phyloP scores from a whole-genome alignment of 2,888 invertebrate species.

The Lasioglossum figueresi region DNA sequence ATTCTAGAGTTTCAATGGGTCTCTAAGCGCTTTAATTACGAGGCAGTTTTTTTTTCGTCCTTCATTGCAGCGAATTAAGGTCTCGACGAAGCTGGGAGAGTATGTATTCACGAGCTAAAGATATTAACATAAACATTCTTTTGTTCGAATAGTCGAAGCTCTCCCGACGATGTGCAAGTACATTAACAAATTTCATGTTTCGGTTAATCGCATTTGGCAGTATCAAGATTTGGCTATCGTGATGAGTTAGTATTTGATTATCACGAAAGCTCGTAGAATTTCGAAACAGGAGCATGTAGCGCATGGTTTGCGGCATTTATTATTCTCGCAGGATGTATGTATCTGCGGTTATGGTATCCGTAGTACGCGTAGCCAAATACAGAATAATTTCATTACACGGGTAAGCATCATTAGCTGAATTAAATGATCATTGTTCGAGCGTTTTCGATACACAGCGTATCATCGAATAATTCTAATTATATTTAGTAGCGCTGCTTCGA shows the following conservation, averaged over 20 bases:
- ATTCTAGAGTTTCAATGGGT: neutral
- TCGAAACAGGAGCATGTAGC: slow-evolving; percentile 6
- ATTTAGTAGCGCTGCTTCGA: too few species aligned
- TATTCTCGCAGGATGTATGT: slow-evolving; percentile 5
- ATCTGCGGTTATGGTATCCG: neutral
- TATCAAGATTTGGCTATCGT: neutral
- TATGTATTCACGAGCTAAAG: neutral
- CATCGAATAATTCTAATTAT: neutral
- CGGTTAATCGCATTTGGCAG: slow-evolving; percentile 20
- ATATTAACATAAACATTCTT: neutral
- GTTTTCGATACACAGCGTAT: neutral
- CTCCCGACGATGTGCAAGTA: neutral
- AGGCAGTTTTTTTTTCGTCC: neutral
- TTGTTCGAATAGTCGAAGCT: neutral
- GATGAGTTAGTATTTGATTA: slow-evolving; percentile 32
- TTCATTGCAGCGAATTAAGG: neutral
- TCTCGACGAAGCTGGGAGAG: neutral
- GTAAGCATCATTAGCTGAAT: slow-evolving; percentile 19
- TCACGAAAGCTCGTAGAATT: neutral
- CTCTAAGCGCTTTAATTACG: neutral
- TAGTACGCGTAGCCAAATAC: neutral
- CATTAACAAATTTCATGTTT: neutral
- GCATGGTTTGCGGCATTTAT: slow-evolving; percentile 12
- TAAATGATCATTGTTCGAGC: neutral
- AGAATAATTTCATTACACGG: neutral